Percentiles rank a stretch among this genome's conserved stretches.
Evolutionary conservation across 1,140 invertebrate species (phyloP).

Genomic region (Drosophila pallidifrons): DNA sequence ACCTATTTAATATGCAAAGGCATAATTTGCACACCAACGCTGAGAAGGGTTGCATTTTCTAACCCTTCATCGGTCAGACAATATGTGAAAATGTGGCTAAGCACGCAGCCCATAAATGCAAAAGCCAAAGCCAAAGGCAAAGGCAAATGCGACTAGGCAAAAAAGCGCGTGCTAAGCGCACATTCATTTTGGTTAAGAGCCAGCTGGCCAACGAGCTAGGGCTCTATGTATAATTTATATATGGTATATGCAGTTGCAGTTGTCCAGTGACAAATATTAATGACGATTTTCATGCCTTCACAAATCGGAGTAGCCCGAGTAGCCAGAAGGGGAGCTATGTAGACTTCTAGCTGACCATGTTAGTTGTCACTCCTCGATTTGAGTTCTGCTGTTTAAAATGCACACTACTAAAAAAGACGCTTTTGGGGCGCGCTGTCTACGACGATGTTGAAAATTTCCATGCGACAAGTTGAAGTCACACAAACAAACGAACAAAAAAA

Average conservation of each 20-base stretch:
- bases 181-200: conserved; percentile 66
- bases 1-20: conserved; percentile 80
- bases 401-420: conserved; percentile 55
- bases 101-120: conserved; percentile 57
- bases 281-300: conserved; percentile 82
- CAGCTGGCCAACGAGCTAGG: conserved; percentile 38
- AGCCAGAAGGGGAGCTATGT: neutral
- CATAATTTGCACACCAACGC: conserved; percentile 69
- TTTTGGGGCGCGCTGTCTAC: conserved; percentile 46
- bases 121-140: conserved; percentile 19
- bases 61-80: conserved; percentile 52
- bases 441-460: conserved; percentile 51
- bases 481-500: neutral
- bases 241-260: conserved; percentile 51
- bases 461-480: conserved; percentile 49
- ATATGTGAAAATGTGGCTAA: conserved; percentile 68
- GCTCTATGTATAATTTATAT: conserved; percentile 72
- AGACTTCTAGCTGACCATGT: conserved; percentile 21
- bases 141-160: neutral
- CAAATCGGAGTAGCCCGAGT: conserved; percentile 39
- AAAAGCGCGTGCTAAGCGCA: conserved; percentile 66
- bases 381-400: conserved; percentile 61
- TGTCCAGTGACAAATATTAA: conserved; percentile 82
- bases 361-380: conserved; percentile 27
- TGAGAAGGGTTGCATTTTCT: conserved; percentile 49